These are phyloP conservation scores for Apoda limacodes DNA, from an alignment of 2,888 invertebrate species.

Conservation along the genomic window DNA sequence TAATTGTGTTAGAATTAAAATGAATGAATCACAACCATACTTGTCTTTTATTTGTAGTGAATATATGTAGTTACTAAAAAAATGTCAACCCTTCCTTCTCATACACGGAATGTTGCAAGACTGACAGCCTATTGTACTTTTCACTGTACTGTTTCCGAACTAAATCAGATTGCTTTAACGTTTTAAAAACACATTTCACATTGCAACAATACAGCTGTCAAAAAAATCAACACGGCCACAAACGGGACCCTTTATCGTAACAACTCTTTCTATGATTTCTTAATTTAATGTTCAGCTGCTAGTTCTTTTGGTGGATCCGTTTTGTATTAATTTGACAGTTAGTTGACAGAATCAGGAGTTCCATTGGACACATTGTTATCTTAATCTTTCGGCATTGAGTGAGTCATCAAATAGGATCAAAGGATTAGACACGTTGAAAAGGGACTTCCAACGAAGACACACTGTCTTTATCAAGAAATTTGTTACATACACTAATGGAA, in stretches of 20 bases:
- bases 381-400: constrained; percentile 30
- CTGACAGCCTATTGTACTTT: constrained; percentile 24
- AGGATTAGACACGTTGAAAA: constrained; percentile 39
- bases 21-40: too few relatives aligned
- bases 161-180: constrained; percentile 29
- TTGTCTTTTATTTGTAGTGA: too few relatives aligned
- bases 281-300: constrained; percentile 50
- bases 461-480: too few relatives aligned
- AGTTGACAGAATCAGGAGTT: constrained; percentile 44
- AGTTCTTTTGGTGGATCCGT: constrained; percentile 39
- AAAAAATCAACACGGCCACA: constrained; percentile 43
- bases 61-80: constrained; percentile 2
- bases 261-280: constrained; percentile 30
- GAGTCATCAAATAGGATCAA: constrained; percentile 35
- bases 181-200: constrained; percentile 34
- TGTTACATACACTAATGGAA: too few relatives aligned
- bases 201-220: constrained; percentile 41
- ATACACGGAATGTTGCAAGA: constrained; percentile 25
- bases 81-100: constrained; percentile 27
- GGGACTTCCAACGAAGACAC: constrained; percentile 36
- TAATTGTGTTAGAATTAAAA: too few relatives aligned
- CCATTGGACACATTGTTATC: constrained; percentile 34
- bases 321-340: constrained; percentile 58
- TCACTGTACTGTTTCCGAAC: constrained; percentile 22
- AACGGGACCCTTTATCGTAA: constrained; percentile 40